Conservation (phyloP, 1,140 invertebrate genomes). For the Metopolophium dirhodum region DNA sequence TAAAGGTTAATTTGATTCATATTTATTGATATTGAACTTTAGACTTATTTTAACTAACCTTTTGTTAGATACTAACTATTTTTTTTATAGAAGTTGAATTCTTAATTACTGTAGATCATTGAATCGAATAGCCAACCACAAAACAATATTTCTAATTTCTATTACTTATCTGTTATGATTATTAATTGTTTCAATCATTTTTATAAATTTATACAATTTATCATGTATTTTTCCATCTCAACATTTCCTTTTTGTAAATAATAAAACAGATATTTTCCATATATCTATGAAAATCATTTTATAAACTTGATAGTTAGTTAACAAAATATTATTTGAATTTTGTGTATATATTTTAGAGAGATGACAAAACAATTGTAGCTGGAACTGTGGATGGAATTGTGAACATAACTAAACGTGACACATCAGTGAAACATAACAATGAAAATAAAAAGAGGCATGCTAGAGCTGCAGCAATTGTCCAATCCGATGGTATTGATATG, state of each 20-base stretch:
- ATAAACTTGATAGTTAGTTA: background rate
- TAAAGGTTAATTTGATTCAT: no score
- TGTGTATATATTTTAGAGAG: slow-evolving; percentile 67
- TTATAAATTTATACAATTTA: no score
- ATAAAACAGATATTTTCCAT: background rate
- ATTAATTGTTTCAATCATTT: no score
- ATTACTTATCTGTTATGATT: no score
- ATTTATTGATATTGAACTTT: no score
- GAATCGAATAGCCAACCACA: no score
- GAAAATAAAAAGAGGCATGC: slow-evolving; percentile 61
- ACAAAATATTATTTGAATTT: background rate
- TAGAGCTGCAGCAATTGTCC: slow-evolving; percentile 60
- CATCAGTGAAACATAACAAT: slow-evolving; percentile 61
- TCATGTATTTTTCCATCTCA: background rate
- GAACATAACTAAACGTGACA: slow-evolving; percentile 80
- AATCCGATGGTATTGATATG: slow-evolving; percentile 66
- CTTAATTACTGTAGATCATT: no score
- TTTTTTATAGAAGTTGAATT: no score
- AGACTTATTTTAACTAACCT: no score
- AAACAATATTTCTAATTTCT: no score
- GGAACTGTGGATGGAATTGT: slow-evolving; percentile 93
- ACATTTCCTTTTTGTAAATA: background rate
- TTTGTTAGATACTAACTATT: no score
- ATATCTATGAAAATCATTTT: background rate
- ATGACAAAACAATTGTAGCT: slow-evolving; percentile 84